These are phyloP conservation scores for Entosphenus tridentatus DNA, from an alignment of 2,113 vertebrate genomes.

Conservation along the genomic window DNA sequence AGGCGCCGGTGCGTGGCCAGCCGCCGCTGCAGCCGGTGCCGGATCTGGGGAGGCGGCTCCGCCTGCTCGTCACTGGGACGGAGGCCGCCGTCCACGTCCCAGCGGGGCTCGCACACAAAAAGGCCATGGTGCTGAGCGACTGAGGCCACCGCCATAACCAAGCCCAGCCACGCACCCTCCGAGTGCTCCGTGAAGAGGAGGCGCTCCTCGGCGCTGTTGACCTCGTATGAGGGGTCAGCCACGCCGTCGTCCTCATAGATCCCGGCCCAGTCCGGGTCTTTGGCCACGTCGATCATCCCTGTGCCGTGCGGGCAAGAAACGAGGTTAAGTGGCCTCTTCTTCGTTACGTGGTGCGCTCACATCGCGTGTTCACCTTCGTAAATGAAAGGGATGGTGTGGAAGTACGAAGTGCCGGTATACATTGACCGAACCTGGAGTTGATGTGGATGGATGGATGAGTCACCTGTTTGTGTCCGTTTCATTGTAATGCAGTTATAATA, in stretches of 20 bases:
- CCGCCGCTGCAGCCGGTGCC: constrained; percentile 26
- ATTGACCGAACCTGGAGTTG: too few species aligned
- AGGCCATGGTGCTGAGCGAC: constrained; percentile 23
- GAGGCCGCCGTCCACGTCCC: constrained; percentile 19
- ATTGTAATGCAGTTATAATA: too few species aligned
- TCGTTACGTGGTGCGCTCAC: too few species aligned
- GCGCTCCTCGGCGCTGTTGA: constrained; percentile 21
- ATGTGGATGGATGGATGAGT: too few species aligned
- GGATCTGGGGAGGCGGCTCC: constrained; percentile 16
- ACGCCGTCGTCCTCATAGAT: constrained; percentile 22
- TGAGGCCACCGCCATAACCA: constrained; percentile 20
- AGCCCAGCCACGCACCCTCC: constrained; percentile 21
- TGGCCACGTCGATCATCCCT: constrained; percentile 25
- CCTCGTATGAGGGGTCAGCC: constrained; percentile 26
- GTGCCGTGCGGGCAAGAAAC: too few species aligned
- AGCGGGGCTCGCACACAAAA: constrained; percentile 23
- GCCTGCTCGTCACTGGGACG: constrained; percentile 20
- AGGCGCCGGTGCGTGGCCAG: constrained; percentile 23
- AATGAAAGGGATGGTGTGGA: too few species aligned
- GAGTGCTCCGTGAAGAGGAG: constrained; percentile 23
- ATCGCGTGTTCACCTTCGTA: too few species aligned
- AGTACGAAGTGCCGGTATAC: too few species aligned
- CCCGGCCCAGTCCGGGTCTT: constrained; percentile 23
- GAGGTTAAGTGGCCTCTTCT: too few species aligned
- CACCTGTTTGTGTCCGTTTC: too few species aligned